Evolutionary conservation across 2,113 vertebrate genomes (phyloP), one percentile per base, ranked within the genome.

Genomic region (Sula dactylatra): DNA sequence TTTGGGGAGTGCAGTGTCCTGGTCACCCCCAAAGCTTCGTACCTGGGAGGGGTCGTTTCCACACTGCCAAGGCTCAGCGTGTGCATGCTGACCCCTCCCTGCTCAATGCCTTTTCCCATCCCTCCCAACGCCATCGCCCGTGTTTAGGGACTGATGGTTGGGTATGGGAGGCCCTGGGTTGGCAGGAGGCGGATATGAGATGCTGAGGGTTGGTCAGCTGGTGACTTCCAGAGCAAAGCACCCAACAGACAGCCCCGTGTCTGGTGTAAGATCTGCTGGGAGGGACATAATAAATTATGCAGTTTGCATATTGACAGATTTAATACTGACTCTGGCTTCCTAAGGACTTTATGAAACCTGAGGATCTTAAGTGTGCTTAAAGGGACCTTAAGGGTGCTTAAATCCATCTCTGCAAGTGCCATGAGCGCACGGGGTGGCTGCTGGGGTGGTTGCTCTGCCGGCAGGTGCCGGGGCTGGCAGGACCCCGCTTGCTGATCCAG

Each of bases 31-130:
- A 38, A 58, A 93, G 65, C 73, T 72, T 87, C 0, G 0, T 87
- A 64, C 29, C 20, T 80, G 36, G 29, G 29, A 49, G 12, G 31
- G 52, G 29, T 45, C 5, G 1, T 87, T 59, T 61, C n/a, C 49
- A 13, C 13, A 0, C 27, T 3, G 8, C 45, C 0, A 0, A 47
- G 45, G 83, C 17, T 88, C 36, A 54, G 17, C 69, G 0, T 31
- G 40, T 31, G 22, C 9, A 4, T 69, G 20, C 70, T 1, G 0
- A 18, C 44, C 16, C 34, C 22, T 31, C 45, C 34, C 25, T 61
- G 45, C 55, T 69, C 36, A 49, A 52, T 59, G 18, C 56, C 44
- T 40, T 69, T 47, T 52, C 49, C 49, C 54, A 6, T n/a, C 59
- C 31, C 18, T 73, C 55, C 52, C 81, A n/a, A 0, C 3, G 4